Evolutionary conservation across 2,797 vertebrate species (phyloP), one percentile per base, ranked within the genome.

Genomic region (Lacerta bilineata): DNA sequence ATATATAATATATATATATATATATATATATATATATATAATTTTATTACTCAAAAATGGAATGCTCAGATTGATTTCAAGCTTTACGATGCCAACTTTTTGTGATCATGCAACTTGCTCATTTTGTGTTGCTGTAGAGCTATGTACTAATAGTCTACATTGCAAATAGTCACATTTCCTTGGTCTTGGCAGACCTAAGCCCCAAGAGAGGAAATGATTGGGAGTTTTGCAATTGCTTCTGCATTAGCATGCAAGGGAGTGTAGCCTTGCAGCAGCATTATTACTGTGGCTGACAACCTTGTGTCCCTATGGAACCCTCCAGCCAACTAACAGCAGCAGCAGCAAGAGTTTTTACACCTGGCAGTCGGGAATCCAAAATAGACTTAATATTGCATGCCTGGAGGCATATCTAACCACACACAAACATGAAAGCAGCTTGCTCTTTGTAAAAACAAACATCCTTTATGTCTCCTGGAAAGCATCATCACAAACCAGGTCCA

Each of bases 151-250:
- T 68, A 50, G 77, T 66, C 78, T 68, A 69, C 55, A 64, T 27
- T 81, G 83, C 78, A 68, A 75, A 81, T 55, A 89, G 76, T 89
- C 84, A 41, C 82, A 87, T 84, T 41, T 80, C 69, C 81, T 68
- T 84, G 76, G 77, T 68, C 81, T 80, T 87, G 55, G 69, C 76
- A 84, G 89, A 84, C 78, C 41, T 17, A 25, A 81, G 17, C 59
- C 88, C 88, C 88, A 76, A 85, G 88, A 81, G 78, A 75, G 83
- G 83, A 85, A 85, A 75, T 85, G 88, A 89, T 69, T 85, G 83
- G 83, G 84, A 89, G 71, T 85, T 89, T 68, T 85, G 71, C 83
- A 85, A 81, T 89, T 85, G 83, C 76, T 84, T 74, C 71, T 33
- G 27, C 80, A 90, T 80, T 87, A 87, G 85, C 85, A 84, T 87